phyloP scores from a whole-genome alignment of 2,113 vertebrate species.

The Mungos mungo region DNA sequence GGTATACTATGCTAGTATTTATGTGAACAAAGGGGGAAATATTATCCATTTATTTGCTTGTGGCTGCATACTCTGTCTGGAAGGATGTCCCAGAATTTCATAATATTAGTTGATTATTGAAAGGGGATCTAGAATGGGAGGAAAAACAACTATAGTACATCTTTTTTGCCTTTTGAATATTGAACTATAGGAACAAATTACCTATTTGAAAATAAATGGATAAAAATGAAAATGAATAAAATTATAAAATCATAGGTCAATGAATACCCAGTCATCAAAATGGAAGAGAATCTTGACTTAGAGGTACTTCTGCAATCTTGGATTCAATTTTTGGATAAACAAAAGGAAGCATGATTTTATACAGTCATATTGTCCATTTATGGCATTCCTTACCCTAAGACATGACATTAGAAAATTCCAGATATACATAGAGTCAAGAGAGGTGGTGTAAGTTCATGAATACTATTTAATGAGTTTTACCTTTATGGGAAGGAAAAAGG shows the following conservation, averaged over 20 bases:
- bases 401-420: not conserved
- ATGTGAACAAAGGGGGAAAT: not conserved
- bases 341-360: not conserved
- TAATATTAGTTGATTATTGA: not conserved
- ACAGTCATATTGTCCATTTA: not conserved
- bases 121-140: not conserved
- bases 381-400: not conserved
- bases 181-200: not conserved
- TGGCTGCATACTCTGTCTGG: not conserved
- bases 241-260: not conserved
- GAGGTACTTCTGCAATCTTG: not conserved
- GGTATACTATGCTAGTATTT: not conserved
- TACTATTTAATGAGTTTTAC: not conserved
- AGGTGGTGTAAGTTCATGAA: not conserved
- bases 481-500: not conserved
- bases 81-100: not conserved
- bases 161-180: not conserved
- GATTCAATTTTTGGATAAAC: conserved; percentile 7
- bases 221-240: not conserved
- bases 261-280: not conserved
- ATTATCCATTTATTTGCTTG: not conserved
- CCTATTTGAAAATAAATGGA: conserved; percentile 7
- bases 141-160: not conserved
- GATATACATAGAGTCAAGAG: not conserved
- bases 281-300: not conserved